Evolutionary conservation across 2,797 vertebrate genomes (phyloP).

Genomic region (Molossus alvarezi): DNA sequence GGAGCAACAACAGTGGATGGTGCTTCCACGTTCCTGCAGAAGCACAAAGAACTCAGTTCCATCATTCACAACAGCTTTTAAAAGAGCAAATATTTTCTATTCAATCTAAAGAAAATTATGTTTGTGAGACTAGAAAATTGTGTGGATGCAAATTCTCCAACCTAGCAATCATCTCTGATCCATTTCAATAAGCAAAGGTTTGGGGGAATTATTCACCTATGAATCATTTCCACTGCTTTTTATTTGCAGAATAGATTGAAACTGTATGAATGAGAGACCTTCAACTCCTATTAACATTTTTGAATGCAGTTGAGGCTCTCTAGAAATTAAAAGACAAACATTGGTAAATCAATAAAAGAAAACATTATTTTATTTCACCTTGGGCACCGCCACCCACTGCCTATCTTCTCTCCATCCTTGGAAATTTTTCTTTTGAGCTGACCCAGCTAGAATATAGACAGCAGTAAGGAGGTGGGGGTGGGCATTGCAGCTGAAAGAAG

Average conservation of each 20-base stretch:
- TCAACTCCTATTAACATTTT: slow-evolving; percentile 87
- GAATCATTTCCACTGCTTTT: slow-evolving; percentile 84
- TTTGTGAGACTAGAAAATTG: slow-evolving; percentile 85
- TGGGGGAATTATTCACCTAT: slow-evolving; percentile 81
- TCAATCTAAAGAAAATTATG: slow-evolving; percentile 84
- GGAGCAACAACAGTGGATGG: neutral
- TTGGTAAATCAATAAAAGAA: slow-evolving; percentile 83
- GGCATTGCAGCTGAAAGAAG: neutral
- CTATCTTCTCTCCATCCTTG: slow-evolving; percentile 77
- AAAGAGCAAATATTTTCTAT: slow-evolving; percentile 87
- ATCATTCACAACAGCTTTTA: slow-evolving; percentile 77
- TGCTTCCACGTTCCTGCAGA: neutral
- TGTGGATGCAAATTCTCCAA: slow-evolving; percentile 85
- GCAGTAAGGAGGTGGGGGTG: neutral
- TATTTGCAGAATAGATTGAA: slow-evolving; percentile 85
- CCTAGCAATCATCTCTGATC: slow-evolving; percentile 84
- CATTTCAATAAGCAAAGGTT: slow-evolving; percentile 86
- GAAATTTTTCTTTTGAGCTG: slow-evolving; percentile 68
- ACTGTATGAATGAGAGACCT: slow-evolving; percentile 85
- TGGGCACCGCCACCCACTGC: slow-evolving; percentile 84
- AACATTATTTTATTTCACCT: slow-evolving; percentile 85
- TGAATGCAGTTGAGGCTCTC: slow-evolving; percentile 78
- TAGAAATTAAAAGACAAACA: slow-evolving; percentile 87
- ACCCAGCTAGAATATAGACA: slow-evolving; percentile 53
- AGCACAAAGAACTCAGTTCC: neutral